phyloP scores from a whole-genome alignment of 1,140 invertebrate genomes.

The Phenacoccus solenopsis region DNA sequence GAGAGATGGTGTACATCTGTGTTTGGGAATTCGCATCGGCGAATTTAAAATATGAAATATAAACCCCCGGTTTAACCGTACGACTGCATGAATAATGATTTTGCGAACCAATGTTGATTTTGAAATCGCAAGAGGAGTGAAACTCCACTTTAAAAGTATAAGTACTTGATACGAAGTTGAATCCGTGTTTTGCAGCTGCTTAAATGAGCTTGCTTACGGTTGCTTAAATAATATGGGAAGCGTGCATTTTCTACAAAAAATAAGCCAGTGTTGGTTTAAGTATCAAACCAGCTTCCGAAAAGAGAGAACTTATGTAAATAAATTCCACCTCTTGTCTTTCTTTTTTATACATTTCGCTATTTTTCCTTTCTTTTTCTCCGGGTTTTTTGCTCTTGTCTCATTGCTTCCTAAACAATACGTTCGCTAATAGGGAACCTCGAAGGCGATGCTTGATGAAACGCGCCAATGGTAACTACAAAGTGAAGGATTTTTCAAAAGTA shows the following conservation, averaged over 20 bases:
- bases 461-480: no score
- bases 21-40: no score
- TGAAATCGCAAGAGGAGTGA: neutral
- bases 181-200: conserved; percentile 13
- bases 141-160: conserved; percentile 7
- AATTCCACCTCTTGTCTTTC: conserved; percentile 10
- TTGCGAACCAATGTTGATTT: conserved; percentile 1
- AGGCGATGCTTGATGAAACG: no score
- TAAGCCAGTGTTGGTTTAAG: conserved; percentile 15
- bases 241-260: neutral
- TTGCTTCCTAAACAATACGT: neutral
- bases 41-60: no score
- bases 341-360: conserved; percentile 4
- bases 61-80: no score
- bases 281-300: conserved; percentile 3
- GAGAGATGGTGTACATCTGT: no score
- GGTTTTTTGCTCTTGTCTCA: neutral
- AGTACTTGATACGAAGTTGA: conserved; percentile 6
- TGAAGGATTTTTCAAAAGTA: no score
- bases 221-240: conserved; percentile 6
- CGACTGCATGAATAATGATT: neutral
- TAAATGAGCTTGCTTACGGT: conserved; percentile 9
- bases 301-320: conserved; percentile 13
- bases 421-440: no score
- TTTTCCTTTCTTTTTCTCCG: neutral